Evolutionary conservation across 2,797 vertebrate genomes (phyloP).

Genomic region (Epinephelus coioides): DNA sequence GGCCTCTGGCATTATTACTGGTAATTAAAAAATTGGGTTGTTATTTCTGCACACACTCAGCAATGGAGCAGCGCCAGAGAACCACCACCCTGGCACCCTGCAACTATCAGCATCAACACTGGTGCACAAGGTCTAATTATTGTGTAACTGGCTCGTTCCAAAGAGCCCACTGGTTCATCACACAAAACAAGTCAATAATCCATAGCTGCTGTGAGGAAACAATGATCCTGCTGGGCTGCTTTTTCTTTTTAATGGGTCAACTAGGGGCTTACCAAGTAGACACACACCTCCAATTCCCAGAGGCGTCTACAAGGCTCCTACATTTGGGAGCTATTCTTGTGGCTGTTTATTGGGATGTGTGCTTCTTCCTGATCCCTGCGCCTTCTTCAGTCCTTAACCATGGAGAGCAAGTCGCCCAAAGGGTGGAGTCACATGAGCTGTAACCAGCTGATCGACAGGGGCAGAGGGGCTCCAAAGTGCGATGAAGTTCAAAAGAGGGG

Average conservation of each 20-base stretch:
- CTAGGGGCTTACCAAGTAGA: constrained; percentile 2
- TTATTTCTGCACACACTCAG: constrained; percentile 50
- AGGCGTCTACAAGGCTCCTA: constrained; percentile 12
- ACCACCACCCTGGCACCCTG: constrained; percentile 30
- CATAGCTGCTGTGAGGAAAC: constrained; percentile 13
- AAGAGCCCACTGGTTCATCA: constrained; percentile 22
- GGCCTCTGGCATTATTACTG: constrained; percentile 36
- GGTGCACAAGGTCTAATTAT: constrained; percentile 42
- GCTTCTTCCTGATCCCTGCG: constrained; percentile 50
- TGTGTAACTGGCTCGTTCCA: constrained; percentile 7
- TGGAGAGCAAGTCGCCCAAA: constrained; percentile 11
- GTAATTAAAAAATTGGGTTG: constrained; percentile 61
- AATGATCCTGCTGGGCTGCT: not conserved
- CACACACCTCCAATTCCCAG: not conserved
- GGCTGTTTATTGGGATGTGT: constrained; percentile 80
- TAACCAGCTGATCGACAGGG: constrained; percentile 60
- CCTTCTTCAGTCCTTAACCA: constrained; percentile 43
- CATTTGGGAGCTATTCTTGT: constrained; percentile 74
- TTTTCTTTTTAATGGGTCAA: constrained; percentile 27
- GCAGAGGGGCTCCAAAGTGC: constrained; percentile 47
- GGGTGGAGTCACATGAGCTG: constrained; percentile 55
- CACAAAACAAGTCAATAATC: constrained; percentile 25
- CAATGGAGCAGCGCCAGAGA: constrained; percentile 30
- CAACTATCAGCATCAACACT: constrained; percentile 41
- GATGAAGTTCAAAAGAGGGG: constrained; percentile 62